These are phyloP conservation scores for Chromoteleia sp. DNA, from an alignment of 2,888 invertebrate genomes.

Conservation along the genomic window DNA sequence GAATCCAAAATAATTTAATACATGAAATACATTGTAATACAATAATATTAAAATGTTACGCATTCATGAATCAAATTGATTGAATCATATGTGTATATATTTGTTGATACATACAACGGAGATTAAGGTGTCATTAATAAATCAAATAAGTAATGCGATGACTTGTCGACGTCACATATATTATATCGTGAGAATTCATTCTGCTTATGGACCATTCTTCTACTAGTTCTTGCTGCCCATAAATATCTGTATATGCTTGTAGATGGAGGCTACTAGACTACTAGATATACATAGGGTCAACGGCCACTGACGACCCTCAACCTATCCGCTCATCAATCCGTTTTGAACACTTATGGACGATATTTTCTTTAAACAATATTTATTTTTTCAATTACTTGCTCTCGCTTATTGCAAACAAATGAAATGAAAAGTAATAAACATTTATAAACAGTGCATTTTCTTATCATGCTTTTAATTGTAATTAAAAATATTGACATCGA, in stretches of 20 bases:
- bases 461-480: neutral
- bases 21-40: neutral
- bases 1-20: neutral
- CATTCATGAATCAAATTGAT: constrained; percentile 36
- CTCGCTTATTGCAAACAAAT: neutral
- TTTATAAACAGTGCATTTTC: too few relatives aligned
- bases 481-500: neutral
- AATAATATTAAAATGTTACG: constrained; percentile 28
- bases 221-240: constrained; percentile 50
- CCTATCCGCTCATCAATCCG: constrained; percentile 78
- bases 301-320: constrained; percentile 83
- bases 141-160: constrained; percentile 47
- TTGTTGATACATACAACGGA: constrained; percentile 27
- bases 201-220: constrained; percentile 61
- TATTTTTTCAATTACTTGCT: constrained; percentile 27
- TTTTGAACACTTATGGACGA: constrained; percentile 56
- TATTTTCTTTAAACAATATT: constrained; percentile 38
- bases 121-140: constrained; percentile 55
- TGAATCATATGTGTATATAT: constrained; percentile 17
- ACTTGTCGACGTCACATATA: constrained; percentile 56
- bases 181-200: constrained; percentile 63
- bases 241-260: constrained; percentile 67
- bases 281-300: constrained; percentile 79
- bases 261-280: constrained; percentile 69
- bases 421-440: too few relatives aligned